phyloP scores from a whole-genome alignment of 2,888 invertebrate species.

The Brachyopa scutellaris region DNA sequence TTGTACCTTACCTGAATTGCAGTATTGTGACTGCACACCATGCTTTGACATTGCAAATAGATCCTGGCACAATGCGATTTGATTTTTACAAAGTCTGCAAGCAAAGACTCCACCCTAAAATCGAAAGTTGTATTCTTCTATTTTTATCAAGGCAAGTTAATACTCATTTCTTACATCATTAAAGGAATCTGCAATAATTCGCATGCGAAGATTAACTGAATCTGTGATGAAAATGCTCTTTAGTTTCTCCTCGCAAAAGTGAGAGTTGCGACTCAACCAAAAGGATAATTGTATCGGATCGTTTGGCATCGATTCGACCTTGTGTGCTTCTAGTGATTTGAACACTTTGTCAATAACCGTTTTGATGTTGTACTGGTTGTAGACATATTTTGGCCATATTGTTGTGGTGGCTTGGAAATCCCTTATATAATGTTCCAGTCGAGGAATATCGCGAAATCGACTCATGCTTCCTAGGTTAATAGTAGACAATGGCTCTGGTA shows the following conservation, averaged over 20 bases:
- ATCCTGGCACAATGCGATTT: slow-evolving; percentile 86
- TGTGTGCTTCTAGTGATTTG: slow-evolving; percentile 78
- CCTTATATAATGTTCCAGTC: slow-evolving; percentile 77
- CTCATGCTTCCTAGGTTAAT: slow-evolving; percentile 82
- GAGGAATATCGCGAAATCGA: slow-evolving; percentile 81
- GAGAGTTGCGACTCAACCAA: slow-evolving; percentile 91
- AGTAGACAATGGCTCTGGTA: slow-evolving; percentile 83
- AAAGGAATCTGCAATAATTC: slow-evolving; percentile 79
- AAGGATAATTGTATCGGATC: slow-evolving; percentile 89
- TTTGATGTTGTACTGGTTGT: slow-evolving; percentile 85
- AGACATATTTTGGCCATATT: slow-evolving; percentile 87
- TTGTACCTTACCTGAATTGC: slow-evolving; percentile 85
- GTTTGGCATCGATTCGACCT: slow-evolving; percentile 84
- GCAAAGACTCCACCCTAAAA: slow-evolving; percentile 83
- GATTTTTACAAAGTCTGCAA: slow-evolving; percentile 84
- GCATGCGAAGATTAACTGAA: slow-evolving; percentile 87
- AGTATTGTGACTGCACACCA: slow-evolving; percentile 91
- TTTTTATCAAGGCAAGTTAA: not conserved
- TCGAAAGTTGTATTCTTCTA: not conserved
- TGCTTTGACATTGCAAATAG: slow-evolving; percentile 92
- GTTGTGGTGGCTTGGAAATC: slow-evolving; percentile 83
- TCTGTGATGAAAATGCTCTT: slow-evolving; percentile 86
- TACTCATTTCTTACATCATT: slow-evolving; percentile 74
- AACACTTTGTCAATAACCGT: slow-evolving; percentile 81
- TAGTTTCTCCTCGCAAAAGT: slow-evolving; percentile 86